phyloP scores from a whole-genome alignment of 2,113 vertebrate genomes.

The Corythornis cristatus region DNA sequence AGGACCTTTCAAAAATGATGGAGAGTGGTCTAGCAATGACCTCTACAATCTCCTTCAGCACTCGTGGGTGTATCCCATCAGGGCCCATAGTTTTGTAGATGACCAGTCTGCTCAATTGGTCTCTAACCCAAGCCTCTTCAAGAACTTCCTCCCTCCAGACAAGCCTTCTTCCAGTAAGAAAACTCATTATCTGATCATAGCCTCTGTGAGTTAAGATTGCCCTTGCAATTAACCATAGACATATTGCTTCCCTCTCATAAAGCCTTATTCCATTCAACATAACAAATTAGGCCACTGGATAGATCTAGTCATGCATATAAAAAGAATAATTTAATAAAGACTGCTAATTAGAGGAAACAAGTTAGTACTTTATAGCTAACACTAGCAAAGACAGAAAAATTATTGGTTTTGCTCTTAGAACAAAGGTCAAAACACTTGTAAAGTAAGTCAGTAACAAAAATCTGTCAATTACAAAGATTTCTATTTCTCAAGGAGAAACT shows the following conservation, averaged over 20 bases:
- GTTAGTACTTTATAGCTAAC: background rate
- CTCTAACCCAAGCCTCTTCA: too few species aligned
- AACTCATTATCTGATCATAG: slow-evolving; percentile 10
- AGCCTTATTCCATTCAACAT: background rate
- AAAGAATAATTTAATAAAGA: slow-evolving; percentile 19
- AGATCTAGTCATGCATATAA: slow-evolving; percentile 1
- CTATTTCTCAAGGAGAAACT: background rate
- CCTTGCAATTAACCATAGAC: slow-evolving; percentile 18
- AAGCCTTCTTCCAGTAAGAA: background rate
- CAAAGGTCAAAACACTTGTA: background rate
- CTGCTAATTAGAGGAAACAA: slow-evolving; percentile 21
- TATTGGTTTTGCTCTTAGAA: background rate
- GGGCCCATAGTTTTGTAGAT: too few species aligned
- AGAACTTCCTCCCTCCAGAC: too few species aligned
- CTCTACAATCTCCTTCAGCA: too few species aligned
- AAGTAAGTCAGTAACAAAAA: background rate
- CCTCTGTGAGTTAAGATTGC: background rate
- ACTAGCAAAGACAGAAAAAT: background rate
- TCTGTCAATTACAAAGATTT: background rate
- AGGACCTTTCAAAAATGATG: too few species aligned
- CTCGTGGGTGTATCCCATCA: too few species aligned
- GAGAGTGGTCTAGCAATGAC: too few species aligned
- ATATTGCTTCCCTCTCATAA: slow-evolving; percentile 27
- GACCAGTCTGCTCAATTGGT: too few species aligned
- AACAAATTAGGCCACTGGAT: slow-evolving; percentile 18